Conservation (phyloP, 2,797 vertebrate genomes). For the Holocentrus rufus region DNA sequence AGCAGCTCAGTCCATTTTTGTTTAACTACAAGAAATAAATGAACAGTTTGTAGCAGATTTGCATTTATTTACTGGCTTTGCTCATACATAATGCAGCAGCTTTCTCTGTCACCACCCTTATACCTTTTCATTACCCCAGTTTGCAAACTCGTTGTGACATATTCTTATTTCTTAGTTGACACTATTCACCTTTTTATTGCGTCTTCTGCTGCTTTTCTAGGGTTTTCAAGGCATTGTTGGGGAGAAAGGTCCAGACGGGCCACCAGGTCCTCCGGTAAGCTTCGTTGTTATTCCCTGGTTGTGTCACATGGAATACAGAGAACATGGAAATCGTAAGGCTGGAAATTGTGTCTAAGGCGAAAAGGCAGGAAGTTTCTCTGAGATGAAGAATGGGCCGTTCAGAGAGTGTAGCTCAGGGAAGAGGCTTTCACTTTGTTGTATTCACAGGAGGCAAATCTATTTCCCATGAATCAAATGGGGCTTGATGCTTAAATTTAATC, state of each 20-base stretch:
- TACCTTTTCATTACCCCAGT: neutral
- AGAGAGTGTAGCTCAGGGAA: neutral
- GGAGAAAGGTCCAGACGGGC: slow-evolving; percentile 77
- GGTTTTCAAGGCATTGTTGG: slow-evolving; percentile 83
- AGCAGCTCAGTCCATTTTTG: slow-evolving; percentile 23
- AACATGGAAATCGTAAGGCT: neutral
- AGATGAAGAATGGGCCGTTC: neutral
- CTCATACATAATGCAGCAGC: neutral
- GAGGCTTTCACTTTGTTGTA: neutral
- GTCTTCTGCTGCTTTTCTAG: slow-evolving; percentile 64
- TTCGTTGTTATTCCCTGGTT: slow-evolving; percentile 8
- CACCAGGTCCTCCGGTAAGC: slow-evolving; percentile 82
- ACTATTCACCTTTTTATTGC: slow-evolving; percentile 5
- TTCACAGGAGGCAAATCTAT: neutral
- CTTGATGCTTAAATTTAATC: neutral
- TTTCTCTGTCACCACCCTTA: neutral
- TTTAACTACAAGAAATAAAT: slow-evolving; percentile 22
- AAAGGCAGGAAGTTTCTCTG: neutral
- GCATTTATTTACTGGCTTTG: slow-evolving; percentile 11
- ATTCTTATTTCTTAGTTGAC: slow-evolving; percentile 3
- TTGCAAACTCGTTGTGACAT: neutral
- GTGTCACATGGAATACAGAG: slow-evolving; percentile 17
- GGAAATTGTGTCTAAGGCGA: neutral
- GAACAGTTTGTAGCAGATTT: slow-evolving; percentile 8
- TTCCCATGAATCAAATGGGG: neutral